Base-by-base conservation (phyloP, 2,888 invertebrate genomes). In the Cryptosula pallasiana region DNA sequence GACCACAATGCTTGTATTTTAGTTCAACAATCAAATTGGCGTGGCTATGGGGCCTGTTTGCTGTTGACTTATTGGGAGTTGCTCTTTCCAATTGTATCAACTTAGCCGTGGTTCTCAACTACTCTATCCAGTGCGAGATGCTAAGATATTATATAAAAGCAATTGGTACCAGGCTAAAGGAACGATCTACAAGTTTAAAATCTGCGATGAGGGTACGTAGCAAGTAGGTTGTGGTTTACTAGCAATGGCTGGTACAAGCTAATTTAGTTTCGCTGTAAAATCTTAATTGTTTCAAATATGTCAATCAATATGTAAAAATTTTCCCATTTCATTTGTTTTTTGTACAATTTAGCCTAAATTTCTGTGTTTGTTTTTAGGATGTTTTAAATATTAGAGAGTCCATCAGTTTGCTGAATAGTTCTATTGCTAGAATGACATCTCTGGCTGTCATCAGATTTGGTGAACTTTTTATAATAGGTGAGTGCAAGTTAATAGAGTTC, bases 51-150 rank as follows among this genome's bases (percentile, higher is more conserved):
- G 58, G 78, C 0, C 72, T 81, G 72, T 80, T 81, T 71, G 69
- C 75, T 35, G 69, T 81, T 20, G 81, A 83, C 71, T 72, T 82
- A 57, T 36, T 80, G 2, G 82, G 81, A 9, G 77, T 80, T 16
- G 72, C 81, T 36, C 73, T 82, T 1, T 74, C 80, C 27, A 81
- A 84, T 75, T 78, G 81, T n/a, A 82, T 84, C 13, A 81, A 81
- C 71, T 74, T 82, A 58, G 83, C 83, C 1, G 82, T 84, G 23
- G 79, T 83, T 16, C 77, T 84, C 35, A 85, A 84, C 77, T 84
- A 83, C 75, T 80, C 78, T 36, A 81, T 81, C 2, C 85, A 85
- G 76, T 84, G 84, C 75, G 81, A 82, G 73, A 81, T 83, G 77
- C 79, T 84, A 69, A 78, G 83, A 36, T 81, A 82, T 71, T 83